Base-by-base conservation (phyloP, 2,888 invertebrate genomes). In the Saturnia pavonia region DNA sequence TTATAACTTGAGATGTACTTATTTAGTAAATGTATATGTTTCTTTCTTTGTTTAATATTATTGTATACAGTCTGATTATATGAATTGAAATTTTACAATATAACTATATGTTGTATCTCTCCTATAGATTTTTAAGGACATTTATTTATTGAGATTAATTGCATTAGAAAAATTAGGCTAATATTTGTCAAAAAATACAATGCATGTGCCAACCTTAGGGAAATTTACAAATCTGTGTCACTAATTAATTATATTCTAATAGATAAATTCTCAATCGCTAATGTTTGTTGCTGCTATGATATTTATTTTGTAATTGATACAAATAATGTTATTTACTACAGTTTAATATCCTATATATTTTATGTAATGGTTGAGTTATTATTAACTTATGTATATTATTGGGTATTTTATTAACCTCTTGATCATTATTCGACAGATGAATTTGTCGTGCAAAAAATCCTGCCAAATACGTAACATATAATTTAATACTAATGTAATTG, bases 361-460 rank as follows among this genome's bases (percentile, higher is more conserved):
- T 91, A 88, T 88, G 82, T 85, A 86, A 85, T 80, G 85, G 84
- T 88, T 90, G 86, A 85, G 87, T 89, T 88, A 45, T 43, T 51
- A 60, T 60, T n/a, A 54, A 40, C 66, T 80, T 83, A 80, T 78
- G 79, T 81, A 84, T 80, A 81, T 82, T 81, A 80, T 83, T 80
- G 78, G 82, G 75, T 81, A 79, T 75, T 74, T 75, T 74, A 74
- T 82, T 82, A 80, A 75, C 54, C 9, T 54, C 72, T 75, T 75
- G 72, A 74, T 79, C 81, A 81, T 88, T 34, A 34, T 34, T 90
- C 88, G 87, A 87, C 90, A 89, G 81, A 85, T 86, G 88, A 91
- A 87, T 89, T 89, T 90, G 88, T 92, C 86, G 85, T 88, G 88
- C 88, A 89, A 91, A 89, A 91, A 92, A 90, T 93, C 93, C 94